Percentiles rank a stretch among this genome's conserved stretches.
phyloP scores from a whole-genome alignment of 1,140 invertebrate genomes.

The Cardiocondyla obscurior region DNA sequence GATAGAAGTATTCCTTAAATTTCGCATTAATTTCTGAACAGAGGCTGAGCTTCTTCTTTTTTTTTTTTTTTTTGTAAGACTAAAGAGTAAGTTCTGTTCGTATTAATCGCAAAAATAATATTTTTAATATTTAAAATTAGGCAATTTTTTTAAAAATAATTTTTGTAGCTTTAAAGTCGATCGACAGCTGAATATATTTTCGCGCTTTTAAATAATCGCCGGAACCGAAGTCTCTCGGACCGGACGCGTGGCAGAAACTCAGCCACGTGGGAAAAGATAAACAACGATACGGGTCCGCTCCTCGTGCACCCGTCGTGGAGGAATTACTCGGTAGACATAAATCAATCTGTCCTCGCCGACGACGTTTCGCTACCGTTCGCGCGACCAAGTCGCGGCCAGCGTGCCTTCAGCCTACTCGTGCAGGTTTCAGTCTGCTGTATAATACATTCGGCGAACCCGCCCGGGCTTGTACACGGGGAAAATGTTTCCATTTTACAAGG shows the following conservation, averaged over 20 bases:
- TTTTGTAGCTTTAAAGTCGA: not conserved
- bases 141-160: too few species aligned
- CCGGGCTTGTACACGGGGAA: not conserved
- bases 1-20: not conserved
- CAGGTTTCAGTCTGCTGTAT: slow-evolving; percentile 35
- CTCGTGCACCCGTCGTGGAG: slow-evolving; percentile 19
- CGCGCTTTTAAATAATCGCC: not conserved
- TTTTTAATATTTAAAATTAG: too few species aligned
- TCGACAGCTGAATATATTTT: not conserved
- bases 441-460: slow-evolving; percentile 57
- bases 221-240: not conserved
- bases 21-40: not conserved
- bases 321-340: slow-evolving; percentile 55
- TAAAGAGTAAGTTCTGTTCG: too few species aligned
- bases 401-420: not conserved
- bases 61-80: not conserved
- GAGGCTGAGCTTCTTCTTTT: not conserved
- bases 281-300: not conserved
- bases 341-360: slow-evolving; percentile 32
- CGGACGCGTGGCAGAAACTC: not conserved
- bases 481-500: not conserved
- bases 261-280: slow-evolving; percentile 3
- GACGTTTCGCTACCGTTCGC: slow-evolving; percentile 5
- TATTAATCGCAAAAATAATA: not conserved
- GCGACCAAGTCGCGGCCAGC: slow-evolving; percentile 51